A percentile compares a stretch with the other conserved stretches of the same genome.
phyloP scores from a whole-genome alignment of 2,888 invertebrate genomes.

The Caenorhabditis sp. region DNA sequence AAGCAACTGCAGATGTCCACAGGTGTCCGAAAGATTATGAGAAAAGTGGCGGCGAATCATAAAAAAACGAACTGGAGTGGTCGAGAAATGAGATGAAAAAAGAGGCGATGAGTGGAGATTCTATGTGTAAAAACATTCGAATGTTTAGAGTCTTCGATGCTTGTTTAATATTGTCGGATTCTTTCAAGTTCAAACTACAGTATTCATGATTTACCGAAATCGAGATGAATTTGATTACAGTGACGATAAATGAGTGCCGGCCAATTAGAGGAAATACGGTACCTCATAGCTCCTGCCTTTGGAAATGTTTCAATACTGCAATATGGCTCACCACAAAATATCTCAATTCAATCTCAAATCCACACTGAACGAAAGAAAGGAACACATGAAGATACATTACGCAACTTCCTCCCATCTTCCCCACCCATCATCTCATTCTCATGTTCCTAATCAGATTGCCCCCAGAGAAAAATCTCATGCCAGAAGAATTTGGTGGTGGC shows the following conservation, averaged over 20 bases:
- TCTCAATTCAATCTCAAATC: conserved; percentile 14
- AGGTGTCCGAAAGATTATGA: conserved; percentile 41
- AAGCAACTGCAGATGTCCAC: conserved; percentile 24
- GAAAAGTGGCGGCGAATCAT: conserved; percentile 42
- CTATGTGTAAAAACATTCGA: conserved; percentile 19
- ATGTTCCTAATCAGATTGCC: conserved; percentile 42
- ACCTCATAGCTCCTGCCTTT: too few species aligned
- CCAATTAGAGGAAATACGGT: too few species aligned
- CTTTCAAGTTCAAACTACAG: too few species aligned
- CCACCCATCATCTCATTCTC: conserved; percentile 29
- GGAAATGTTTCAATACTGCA: not conserved
- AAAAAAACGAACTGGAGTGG: conserved; percentile 32
- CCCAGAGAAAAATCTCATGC: conserved; percentile 14
- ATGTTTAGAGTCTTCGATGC: not conserved
- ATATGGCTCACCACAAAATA: not conserved
- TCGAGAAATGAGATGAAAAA: conserved; percentile 32
- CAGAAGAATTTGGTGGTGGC: conserved; percentile 15
- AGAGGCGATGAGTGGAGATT: conserved; percentile 2
- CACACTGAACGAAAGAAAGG: not conserved
- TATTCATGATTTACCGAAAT: too few species aligned
- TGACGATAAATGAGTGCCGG: too few species aligned
- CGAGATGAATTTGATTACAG: too few species aligned
- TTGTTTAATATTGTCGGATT: not conserved
- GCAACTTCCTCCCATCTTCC: conserved; percentile 23
- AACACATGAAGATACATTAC: conserved; percentile 35